These are phyloP conservation scores for Pomatostomus ruficeps DNA, from an alignment of 2,113 vertebrate genomes.

Conservation along the genomic window DNA sequence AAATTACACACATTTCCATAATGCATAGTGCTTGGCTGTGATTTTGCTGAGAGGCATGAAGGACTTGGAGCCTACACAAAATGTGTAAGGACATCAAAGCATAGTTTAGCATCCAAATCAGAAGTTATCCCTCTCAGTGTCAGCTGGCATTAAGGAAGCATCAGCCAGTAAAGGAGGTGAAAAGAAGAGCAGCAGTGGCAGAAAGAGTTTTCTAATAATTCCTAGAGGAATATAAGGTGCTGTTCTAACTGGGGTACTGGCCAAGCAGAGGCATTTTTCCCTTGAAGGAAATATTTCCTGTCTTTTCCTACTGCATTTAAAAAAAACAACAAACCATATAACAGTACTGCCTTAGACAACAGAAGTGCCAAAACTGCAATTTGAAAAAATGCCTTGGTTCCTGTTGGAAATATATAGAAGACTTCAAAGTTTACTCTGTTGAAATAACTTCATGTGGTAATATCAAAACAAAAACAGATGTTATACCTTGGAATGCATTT, in stretches of 20 bases:
- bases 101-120: neutral
- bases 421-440: neutral
- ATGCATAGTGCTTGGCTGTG: neutral
- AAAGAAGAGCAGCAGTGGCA: neutral
- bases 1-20: neutral
- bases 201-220: neutral
- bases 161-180: neutral
- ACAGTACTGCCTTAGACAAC: neutral
- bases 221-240: neutral
- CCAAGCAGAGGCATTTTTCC: neutral
- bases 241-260: neutral
- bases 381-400: neutral
- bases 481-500: fast-evolving
- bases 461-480: neutral
- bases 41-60: constrained; percentile 4
- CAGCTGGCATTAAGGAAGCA: neutral
- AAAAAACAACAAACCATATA: neutral
- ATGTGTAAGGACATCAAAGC: neutral
- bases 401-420: neutral
- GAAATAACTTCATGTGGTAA: neutral
- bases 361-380: neutral
- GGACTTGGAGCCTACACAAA: neutral
- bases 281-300: neutral
- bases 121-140: neutral
- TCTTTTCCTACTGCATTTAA: neutral